A percentile compares a stretch with the other conserved stretches of the same genome.
Conservation (phyloP, 2,113 vertebrate genomes). For the Nettapus auritus region DNA sequence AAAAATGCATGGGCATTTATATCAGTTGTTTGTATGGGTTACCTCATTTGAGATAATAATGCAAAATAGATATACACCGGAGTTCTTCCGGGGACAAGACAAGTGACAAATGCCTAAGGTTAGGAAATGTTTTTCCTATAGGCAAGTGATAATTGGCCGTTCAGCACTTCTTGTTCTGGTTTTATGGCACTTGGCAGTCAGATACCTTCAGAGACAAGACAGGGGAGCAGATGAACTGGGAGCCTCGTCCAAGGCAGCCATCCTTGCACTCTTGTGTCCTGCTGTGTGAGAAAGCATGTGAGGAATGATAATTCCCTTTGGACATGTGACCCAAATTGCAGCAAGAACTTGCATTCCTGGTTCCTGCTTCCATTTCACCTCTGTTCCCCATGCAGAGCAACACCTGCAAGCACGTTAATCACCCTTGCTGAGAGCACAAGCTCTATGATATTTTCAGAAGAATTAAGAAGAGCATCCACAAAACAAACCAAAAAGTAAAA, state of each 20-base stretch:
- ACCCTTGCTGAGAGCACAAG: not conserved
- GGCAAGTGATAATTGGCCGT: not conserved
- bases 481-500: not conserved
- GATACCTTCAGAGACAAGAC: not conserved
- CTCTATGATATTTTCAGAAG: not conserved
- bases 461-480: not conserved
- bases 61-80: conserved; percentile 3
- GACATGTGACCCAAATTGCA: conserved; percentile 57
- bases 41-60: conserved; percentile 27
- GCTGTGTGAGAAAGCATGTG: conserved; percentile 33
- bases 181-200: not conserved
- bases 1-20: not conserved
- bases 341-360: conserved; percentile 46
- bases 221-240: not conserved
- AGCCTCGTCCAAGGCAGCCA: not conserved
- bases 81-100: not conserved
- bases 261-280: not conserved
- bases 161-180: not conserved
- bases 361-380: conserved; percentile 30
- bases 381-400: not conserved
- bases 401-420: conserved; percentile 27
- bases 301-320: conserved; percentile 64
- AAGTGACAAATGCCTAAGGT: conserved; percentile 7
- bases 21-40: not conserved
- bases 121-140: conserved; percentile 35